Base-by-base conservation (phyloP, 2,797 vertebrate species). In the Mormyrus proboscirostris region DNA sequence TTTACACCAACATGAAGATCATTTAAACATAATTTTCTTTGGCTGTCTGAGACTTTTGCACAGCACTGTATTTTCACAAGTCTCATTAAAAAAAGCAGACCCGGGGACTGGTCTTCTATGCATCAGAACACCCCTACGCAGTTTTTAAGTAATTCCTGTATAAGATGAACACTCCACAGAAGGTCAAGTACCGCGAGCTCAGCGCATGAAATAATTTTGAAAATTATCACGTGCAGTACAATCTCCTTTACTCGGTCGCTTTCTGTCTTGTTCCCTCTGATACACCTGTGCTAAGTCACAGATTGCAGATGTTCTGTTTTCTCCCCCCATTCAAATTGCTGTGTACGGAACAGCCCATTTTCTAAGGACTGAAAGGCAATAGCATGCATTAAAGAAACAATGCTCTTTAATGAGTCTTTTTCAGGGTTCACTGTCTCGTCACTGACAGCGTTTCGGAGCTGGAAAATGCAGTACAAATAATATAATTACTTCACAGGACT, bases 391-490 rank as follows among this genome's bases (percentile, higher is more conserved):
- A 33, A 41, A 89, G 44, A 53, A 82, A 59, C 49, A 50, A 47
- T 83, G 53, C 88, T 25, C 88, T 84, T 29, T 57, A 89, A 59
- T 89, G 57, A 89, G 51, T 51, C 89, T 89, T 50, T 84, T 86
- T 86, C 41, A 38, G 83, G 84, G 29, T 87, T 87, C 57, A 69
- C n/a, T 8, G 25, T 16, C 59, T 49, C 82, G 12, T 86, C 50
- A 69, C 44, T 86, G 82, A 89, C 59, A 49, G 3, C 14, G 29
- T 87, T 41, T 87, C 22, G 22, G 86, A 59, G 53, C 53, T 57
- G 55, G 14, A 87, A 57, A 86, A 57, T 33, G 29, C 53, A 9
- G 53, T 87, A 38, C 51, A 87, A 19, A 38, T 87, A 38, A 62
- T 85, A 53, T 50, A 38, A 86, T 57, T 41, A 57, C 53, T 59